These are phyloP conservation scores for Neoseiulus cucumeris DNA, from an alignment of 1,140 invertebrate species.

Conservation along the genomic window DNA sequence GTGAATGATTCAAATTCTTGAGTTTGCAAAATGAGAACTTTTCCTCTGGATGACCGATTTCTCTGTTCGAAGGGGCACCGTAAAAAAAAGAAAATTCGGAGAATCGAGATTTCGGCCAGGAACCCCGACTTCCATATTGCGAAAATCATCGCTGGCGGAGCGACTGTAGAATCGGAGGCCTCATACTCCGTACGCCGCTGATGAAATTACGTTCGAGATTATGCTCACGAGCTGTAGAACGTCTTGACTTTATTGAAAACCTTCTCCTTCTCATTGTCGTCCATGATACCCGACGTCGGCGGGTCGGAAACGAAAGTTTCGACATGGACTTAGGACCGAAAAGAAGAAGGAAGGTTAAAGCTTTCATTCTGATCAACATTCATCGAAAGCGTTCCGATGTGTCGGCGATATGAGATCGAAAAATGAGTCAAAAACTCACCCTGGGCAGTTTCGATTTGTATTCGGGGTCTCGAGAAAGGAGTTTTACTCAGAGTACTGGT, in stretches of 20 bases:
- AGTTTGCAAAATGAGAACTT: not conserved
- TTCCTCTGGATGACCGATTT: not conserved
- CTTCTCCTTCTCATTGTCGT: conserved; percentile 1
- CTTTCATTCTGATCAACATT: too few relatives aligned
- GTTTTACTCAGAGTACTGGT: too few relatives aligned
- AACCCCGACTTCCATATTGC: too few relatives aligned
- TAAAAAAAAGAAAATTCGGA: not conserved
- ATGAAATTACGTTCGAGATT: not conserved
- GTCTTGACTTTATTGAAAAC: not conserved
- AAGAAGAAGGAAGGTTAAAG: not conserved
- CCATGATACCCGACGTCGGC: not conserved
- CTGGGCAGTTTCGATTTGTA: too few relatives aligned
- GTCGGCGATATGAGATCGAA: too few relatives aligned
- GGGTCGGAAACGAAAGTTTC: conserved; percentile 2
- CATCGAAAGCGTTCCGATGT: too few relatives aligned
- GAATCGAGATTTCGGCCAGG: too few relatives aligned
- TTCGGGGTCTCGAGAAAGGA: too few relatives aligned
- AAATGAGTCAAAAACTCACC: too few relatives aligned
- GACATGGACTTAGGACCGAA: not conserved
- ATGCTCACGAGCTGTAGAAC: not conserved
- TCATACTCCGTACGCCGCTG: not conserved
- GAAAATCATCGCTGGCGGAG: too few relatives aligned
- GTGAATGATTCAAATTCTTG: not conserved
- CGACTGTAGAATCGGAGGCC: too few relatives aligned
- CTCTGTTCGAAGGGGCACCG: not conserved